These are phyloP conservation scores for Spea bombifrons DNA, from an alignment of 2,113 vertebrate species.

Conservation along the genomic window DNA sequence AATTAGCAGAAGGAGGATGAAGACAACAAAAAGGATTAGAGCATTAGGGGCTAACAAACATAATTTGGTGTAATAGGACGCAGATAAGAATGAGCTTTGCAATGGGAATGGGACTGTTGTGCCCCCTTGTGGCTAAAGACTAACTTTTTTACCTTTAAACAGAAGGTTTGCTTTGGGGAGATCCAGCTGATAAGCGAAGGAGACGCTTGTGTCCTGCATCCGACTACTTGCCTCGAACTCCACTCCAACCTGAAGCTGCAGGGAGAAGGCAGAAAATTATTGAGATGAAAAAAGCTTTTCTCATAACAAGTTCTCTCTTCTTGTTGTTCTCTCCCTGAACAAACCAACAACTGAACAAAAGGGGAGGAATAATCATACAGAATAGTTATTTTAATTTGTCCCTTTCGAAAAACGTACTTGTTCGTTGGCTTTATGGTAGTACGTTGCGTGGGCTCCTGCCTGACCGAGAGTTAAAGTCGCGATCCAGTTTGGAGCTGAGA, in stretches of 20 bases:
- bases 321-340: no score
- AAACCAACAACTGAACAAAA: background rate
- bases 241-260: constrained; percentile 84
- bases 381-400: no score
- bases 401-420: constrained; percentile 66
- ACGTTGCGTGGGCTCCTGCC: constrained; percentile 81
- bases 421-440: constrained; percentile 89
- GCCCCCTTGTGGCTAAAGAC: background rate
- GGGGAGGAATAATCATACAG: no score
- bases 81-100: background rate
- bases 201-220: constrained; percentile 83
- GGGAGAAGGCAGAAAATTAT: background rate
- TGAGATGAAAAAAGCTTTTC: no score
- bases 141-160: constrained; percentile 75
- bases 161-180: constrained; percentile 86
- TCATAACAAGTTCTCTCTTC: no score
- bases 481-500: constrained; percentile 77
- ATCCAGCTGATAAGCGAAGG: constrained; percentile 86
- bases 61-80: background rate
- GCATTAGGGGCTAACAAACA: background rate
- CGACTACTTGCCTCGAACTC: constrained; percentile 85
- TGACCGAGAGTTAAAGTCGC: constrained; percentile 81
- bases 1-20: constrained; percentile 28
- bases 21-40: background rate
- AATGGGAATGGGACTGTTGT: background rate